Conservation (phyloP, 2,797 vertebrate species). For the Acipenser ruthenus region DNA sequence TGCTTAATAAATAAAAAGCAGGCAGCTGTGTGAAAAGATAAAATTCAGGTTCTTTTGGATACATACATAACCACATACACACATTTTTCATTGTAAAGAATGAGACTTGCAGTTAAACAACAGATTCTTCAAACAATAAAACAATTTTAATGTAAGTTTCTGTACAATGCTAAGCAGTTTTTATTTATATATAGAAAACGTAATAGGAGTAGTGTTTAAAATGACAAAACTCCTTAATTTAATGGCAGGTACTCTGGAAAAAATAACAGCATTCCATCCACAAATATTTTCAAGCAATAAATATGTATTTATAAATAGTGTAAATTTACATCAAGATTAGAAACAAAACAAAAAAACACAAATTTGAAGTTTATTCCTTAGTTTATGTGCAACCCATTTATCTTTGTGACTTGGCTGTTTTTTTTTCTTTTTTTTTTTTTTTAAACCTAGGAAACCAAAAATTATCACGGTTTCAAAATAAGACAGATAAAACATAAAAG, state of each 20-base stretch:
- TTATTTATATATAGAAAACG: slow-evolving; percentile 97
- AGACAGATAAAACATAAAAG: slow-evolving; percentile 76
- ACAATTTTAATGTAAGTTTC: slow-evolving; percentile 88
- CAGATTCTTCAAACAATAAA: slow-evolving; percentile 85
- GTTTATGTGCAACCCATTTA: slow-evolving; percentile 96
- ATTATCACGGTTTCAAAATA: slow-evolving; percentile 61
- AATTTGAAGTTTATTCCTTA: slow-evolving; percentile 94
- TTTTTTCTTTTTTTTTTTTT: slow-evolving; percentile 54
- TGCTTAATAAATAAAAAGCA: no score
- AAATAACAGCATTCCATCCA: slow-evolving; percentile 98
- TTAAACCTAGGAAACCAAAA: slow-evolving; percentile 73
- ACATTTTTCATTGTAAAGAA: slow-evolving; percentile 27
- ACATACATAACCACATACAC: no score
- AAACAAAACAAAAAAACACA: slow-evolving; percentile 88
- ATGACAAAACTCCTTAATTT: slow-evolving; percentile 98
- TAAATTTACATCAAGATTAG: slow-evolving; percentile 99
- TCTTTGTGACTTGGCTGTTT: slow-evolving; percentile 91
- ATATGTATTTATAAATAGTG: slow-evolving; percentile 99
- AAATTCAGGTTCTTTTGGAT: no score
- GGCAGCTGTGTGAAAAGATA: no score
- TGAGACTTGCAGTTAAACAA: slow-evolving; percentile 53
- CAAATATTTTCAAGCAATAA: slow-evolving; percentile 99
- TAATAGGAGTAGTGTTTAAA: slow-evolving; percentile 87
- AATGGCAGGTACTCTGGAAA: slow-evolving; percentile 99
- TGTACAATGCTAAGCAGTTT: slow-evolving; percentile 90